These are phyloP conservation scores for Drosophila nebulosa DNA, from an alignment of 1,140 invertebrate genomes.

Conservation along the genomic window DNA sequence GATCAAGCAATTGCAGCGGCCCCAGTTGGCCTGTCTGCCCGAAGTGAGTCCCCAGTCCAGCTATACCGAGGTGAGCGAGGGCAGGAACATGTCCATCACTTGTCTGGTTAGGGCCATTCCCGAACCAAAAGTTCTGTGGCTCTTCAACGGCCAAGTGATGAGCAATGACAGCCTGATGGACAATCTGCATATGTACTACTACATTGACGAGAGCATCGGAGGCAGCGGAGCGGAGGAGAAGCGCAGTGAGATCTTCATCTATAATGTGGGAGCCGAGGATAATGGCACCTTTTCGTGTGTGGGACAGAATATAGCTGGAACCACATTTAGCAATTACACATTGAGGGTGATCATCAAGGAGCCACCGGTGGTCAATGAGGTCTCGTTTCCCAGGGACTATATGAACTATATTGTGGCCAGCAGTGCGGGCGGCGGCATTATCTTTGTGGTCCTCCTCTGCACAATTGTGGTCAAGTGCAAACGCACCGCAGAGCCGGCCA, in stretches of 20 bases:
- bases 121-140: conserved; percentile 89
- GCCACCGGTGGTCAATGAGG: conserved; percentile 85
- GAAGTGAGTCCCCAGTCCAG: conserved; percentile 86
- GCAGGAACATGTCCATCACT: conserved; percentile 88
- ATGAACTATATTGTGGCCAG: conserved; percentile 84
- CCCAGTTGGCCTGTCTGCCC: conserved; percentile 91
- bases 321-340: conserved; percentile 88
- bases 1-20: conserved; percentile 86
- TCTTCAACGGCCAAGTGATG: conserved; percentile 88
- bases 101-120: conserved; percentile 90
- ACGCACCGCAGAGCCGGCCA: conserved; percentile 82
- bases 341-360: conserved; percentile 88
- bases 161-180: conserved; percentile 86
- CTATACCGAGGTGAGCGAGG: conserved; percentile 88
- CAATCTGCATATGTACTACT: conserved; percentile 86
- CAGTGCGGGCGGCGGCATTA: conserved; percentile 84
- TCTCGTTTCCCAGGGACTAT: conserved; percentile 86
- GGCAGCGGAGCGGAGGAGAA: conserved; percentile 86
- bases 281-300: conserved; percentile 91
- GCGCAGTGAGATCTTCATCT: conserved; percentile 88
- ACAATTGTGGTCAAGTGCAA: conserved; percentile 85
- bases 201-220: conserved; percentile 84
- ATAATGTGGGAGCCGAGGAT: conserved; percentile 87
- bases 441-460: conserved; percentile 84
- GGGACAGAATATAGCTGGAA: conserved; percentile 91